A percentile compares a stretch with the other conserved stretches of the same genome.
phyloP scores from a whole-genome alignment of 2,113 vertebrate species.

The Podarcis cretensis region DNA sequence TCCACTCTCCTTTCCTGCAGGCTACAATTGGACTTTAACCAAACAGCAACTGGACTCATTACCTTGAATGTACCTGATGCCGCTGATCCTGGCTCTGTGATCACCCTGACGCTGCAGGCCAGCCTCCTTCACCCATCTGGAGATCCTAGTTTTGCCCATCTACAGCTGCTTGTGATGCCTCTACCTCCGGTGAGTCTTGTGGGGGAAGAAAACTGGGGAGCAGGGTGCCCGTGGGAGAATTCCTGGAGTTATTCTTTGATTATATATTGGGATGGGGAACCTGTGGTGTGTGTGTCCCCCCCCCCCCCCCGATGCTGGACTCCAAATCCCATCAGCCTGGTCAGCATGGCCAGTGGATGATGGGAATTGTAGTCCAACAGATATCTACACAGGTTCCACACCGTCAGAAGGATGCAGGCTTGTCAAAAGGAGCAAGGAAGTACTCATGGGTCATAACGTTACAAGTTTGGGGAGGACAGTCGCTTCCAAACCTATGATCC shows the following conservation, averaged over 20 bases:
- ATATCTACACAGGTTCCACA: too few relatives aligned
- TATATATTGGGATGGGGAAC: background rate
- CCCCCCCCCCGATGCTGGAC: too few relatives aligned
- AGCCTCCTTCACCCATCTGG: constrained; percentile 51
- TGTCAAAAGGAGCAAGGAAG: too few relatives aligned
- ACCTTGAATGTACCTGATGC: constrained; percentile 72
- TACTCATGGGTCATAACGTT: too few relatives aligned
- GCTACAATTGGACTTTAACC: constrained; percentile 58
- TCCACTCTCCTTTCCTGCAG: constrained; percentile 53
- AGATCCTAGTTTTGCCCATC: constrained; percentile 78
- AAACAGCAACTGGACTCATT: constrained; percentile 69
- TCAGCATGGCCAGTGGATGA: too few relatives aligned
- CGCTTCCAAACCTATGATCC: too few relatives aligned
- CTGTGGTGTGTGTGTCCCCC: too few relatives aligned
- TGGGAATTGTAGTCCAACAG: too few relatives aligned
- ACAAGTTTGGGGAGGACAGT: too few relatives aligned
- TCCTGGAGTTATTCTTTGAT: background rate
- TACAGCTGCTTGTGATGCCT: constrained; percentile 74
- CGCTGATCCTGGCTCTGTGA: constrained; percentile 63
- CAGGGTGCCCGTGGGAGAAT: background rate
- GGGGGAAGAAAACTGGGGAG: background rate
- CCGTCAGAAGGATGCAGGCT: too few relatives aligned
- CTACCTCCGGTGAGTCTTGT: constrained; percentile 32
- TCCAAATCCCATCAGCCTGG: too few relatives aligned
- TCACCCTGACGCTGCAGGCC: constrained; percentile 78